Conservation (phyloP, 2,113 vertebrate genomes). For the Trogon surrucura region DNA sequence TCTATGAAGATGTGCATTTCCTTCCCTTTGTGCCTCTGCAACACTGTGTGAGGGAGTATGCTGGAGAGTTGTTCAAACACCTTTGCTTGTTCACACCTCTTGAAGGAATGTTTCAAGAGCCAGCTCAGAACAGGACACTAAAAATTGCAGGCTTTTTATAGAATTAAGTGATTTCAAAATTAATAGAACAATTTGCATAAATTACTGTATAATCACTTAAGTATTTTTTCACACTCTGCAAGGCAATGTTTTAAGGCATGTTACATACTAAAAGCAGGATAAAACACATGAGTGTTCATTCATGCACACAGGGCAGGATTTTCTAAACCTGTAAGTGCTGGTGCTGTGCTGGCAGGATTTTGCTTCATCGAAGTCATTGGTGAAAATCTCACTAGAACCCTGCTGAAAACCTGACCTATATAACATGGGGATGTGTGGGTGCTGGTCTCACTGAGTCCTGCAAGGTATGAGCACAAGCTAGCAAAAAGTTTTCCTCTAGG, state of each 20-base stretch:
- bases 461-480: not conserved
- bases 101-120: not conserved
- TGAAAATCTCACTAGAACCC: not conserved
- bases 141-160: not conserved
- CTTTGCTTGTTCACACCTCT: not conserved
- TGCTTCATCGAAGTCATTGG: not conserved
- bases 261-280: not conserved
- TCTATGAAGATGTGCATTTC: not conserved
- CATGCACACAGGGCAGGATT: not conserved
- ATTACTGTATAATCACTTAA: slow-evolving; percentile 27
- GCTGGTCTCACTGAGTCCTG: not conserved
- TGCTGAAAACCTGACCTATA: not conserved
- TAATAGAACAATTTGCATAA: slow-evolving; percentile 31
- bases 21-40: not conserved
- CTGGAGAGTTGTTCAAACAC: not conserved
- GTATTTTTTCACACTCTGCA: slow-evolving; percentile 12
- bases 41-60: rapidly evolving
- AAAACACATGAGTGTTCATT: not conserved
- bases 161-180: slow-evolving; percentile 36
- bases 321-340: not conserved
- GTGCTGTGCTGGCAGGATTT: not conserved
- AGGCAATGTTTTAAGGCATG: slow-evolving; percentile 36
- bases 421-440: not conserved
- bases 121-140: not conserved
- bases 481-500: not conserved